Evolutionary conservation across 2,888 invertebrate genomes (phyloP), one percentile per base, ranked within the genome.

Genomic region (Tetanocera ferruginea): DNA sequence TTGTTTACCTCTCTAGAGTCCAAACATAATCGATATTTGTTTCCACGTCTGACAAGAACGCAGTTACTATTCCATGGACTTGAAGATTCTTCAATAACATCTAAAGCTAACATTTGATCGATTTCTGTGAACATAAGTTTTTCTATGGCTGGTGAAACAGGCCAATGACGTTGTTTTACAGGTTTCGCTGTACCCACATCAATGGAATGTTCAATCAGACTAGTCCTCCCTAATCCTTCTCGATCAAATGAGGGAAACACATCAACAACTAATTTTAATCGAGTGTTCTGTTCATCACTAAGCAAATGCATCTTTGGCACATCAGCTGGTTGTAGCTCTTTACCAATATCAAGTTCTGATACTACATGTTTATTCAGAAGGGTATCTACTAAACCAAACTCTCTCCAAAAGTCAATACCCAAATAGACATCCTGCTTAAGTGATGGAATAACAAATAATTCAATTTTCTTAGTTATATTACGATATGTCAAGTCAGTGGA

Each of bases 1-100:
- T 67, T 52, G 60, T 86, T 87, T 0, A 86, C 79, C 43, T 83
- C 81, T 2, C 86, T 60, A 86, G 76, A 55, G n/a, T n/a, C n/a
- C n/a, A n/a, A n/a, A n/a, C 85, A 85, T 9, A 85, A 83, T 0
- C 84, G 71, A n/a, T 6, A 14, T 70, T 76, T 76, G 0, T 81
- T 81, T 19, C 51, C 51, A 60, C 84, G 84, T n/a, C 72, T 73
- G 0, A 84, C 82, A 69, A 85, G 79, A 0, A 84, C 81, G 2
- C 84, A 80, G 1, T 85, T 84, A 3, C 81, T 83, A 9, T 82
- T 80, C 85, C 86, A 85, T 0, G 82, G 37, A n/a, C 86, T 85
- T 6, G 77, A 75, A 1, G 83, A 84, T 23, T 80, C 83, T 57
- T 85, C 85, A 0, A 87, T 82, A 0, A 87, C 80, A 6, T 80